Conservation (phyloP, 2,797 vertebrate species). For the Antrozous pallidus region DNA sequence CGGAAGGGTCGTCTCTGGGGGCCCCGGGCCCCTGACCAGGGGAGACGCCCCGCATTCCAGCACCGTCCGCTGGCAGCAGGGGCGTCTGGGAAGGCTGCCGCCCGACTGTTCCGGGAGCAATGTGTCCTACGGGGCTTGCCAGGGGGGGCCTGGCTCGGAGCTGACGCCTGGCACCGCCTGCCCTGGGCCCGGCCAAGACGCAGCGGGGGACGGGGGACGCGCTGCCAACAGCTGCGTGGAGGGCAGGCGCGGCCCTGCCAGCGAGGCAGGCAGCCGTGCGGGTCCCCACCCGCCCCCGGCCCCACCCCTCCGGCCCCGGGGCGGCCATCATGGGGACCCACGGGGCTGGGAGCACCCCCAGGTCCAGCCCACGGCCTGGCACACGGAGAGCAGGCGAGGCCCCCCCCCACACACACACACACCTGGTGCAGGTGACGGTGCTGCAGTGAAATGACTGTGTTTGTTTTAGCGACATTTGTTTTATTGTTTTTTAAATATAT, state of each 20-base stretch:
- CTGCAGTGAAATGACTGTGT: neutral
- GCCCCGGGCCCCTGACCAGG: neutral
- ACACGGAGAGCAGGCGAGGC: no score
- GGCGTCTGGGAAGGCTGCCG: constrained; percentile 78
- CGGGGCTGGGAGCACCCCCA: no score
- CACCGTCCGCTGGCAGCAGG: neutral
- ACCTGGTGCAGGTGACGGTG: neutral
- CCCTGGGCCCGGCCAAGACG: constrained; percentile 57
- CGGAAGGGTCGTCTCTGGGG: rapidly evolving
- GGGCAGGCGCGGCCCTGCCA: neutral
- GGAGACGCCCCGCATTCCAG: neutral
- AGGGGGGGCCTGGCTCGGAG: constrained; percentile 79
- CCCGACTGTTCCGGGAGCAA: constrained; percentile 76
- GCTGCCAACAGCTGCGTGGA: neutral
- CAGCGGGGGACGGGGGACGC: no score
- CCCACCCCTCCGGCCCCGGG: rapidly evolving
- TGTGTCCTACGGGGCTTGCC: constrained; percentile 79
- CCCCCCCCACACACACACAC: no score
- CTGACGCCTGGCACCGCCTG: constrained; percentile 66
- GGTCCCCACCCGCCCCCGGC: rapidly evolving
- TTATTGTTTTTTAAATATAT: no score
- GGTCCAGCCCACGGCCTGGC: rapidly evolving
- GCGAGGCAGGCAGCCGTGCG: neutral
- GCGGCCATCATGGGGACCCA: rapidly evolving
- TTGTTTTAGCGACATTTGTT: neutral